Base-by-base conservation (phyloP, 2,888 invertebrate species). In the Atethmia centrago region DNA sequence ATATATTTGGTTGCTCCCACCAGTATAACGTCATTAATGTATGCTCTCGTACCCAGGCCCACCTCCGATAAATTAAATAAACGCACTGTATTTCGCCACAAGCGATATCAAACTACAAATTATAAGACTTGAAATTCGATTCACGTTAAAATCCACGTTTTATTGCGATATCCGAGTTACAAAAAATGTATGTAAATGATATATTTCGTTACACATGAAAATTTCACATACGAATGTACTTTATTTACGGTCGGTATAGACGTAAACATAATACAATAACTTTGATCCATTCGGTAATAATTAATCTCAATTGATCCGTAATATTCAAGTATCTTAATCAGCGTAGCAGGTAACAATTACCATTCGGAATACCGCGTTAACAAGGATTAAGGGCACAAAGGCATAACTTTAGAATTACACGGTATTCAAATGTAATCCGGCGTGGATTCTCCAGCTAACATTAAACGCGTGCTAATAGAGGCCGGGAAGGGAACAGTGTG, bases 381-480 rank as follows among this genome's bases (percentile, higher is more conserved):
- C 77, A 67, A 61, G 67, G 77, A 81, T 76, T 80, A 74, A 73
- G 59, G 79, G 65, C 64, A 80, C 70, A 80, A 80, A 77, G 71
- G 65, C 76, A 87, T 81, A 83, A 87, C 79, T 88, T 87, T 87
- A 83, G 86, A 89, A 88, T 85, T 80, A 85, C 82, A 79, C 78
- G 82, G 83, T 88, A 90, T 88, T 87, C 83, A 87, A 89, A 89
- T 89, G 85, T 90, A 91, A 90, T 91, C 89, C 84, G 80, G 77
- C 80, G 87, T 83, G 87, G 88, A 90, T 90, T 89, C 85, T 85
- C 84, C 78, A 84, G 89, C 85, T 86, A 88, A 88, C 89, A 89
- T 89, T 90, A 88, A 91, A 89, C 85, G 89, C 86, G 72, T 85
- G 85, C 87, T 89, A 89, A 90, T 88, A 89, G 89, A 87, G 87